Base-by-base conservation (phyloP, 2,888 invertebrate genomes). In the Eupelmus urozonus region DNA sequence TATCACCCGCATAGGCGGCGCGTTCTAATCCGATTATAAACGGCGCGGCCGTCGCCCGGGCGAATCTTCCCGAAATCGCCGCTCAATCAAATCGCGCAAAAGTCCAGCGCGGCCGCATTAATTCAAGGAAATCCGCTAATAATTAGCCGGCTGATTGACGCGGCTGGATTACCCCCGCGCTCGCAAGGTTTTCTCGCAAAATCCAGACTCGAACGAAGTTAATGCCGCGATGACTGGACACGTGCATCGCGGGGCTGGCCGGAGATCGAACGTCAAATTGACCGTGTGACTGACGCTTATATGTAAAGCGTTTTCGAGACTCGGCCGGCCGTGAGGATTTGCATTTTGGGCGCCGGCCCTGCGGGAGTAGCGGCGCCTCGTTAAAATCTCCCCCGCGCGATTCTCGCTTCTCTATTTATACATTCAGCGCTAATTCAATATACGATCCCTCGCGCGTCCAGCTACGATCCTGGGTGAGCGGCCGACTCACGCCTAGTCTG, bases 381-480 rank as follows among this genome's bases (percentile, higher is more conserved):
- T 81, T 83, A 80, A 81, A 83, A 81, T 81, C 78, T 42, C 57
- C 75, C 76, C 57, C 70, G 65, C 59, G 3, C 55, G 18, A n/a
- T 27, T 13, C 11, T 7, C 29, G 40, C 49, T 69, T 79, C 78
- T 82, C 78, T 82, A 83, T 83, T 83, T 82, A 83, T 82, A 80
- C 80, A 82, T 83, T 83, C 83, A 71, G 78, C 66, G 79, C 60
- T 83, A 82, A 83, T 83, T 83, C 74, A 82, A 83, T 83, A 81
- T 81, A 77, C 82, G 76, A 82, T 80, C 69, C 77, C 73, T 60
- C 62, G 63, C 57, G 67, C 74, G 71, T 77, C 55, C 72, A 51
- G 18, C 34, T 53, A 25, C 71, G 49, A 51, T 81, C 45, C 16
- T 45, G 2, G 4, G 13, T 13, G 13, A 13, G 13, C 13, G 13